Evolutionary conservation across 2,888 invertebrate genomes (phyloP).

Genomic region (Dinocampus coccinellae): DNA sequence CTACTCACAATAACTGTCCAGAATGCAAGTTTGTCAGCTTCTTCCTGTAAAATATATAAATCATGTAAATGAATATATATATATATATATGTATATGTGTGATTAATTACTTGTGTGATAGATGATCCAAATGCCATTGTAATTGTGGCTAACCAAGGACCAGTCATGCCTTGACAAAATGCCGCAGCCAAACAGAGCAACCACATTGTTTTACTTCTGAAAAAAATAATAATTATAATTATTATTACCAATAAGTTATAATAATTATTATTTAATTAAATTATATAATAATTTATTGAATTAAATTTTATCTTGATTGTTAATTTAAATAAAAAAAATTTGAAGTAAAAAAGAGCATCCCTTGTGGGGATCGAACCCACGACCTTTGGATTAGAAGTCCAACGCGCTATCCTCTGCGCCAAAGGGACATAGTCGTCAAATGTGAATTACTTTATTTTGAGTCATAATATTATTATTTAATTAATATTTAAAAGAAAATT

Average conservation of each 20-base stretch:
- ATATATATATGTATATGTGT: neutral
- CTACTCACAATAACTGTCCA: slow-evolving; percentile 60
- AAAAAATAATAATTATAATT: slow-evolving; percentile 20
- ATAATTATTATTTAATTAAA: no score
- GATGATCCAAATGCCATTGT: slow-evolving; percentile 52
- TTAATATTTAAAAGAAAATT: neutral
- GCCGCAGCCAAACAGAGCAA: slow-evolving; percentile 53
- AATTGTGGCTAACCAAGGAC: slow-evolving; percentile 59
- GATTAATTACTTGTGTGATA: slow-evolving; percentile 51
- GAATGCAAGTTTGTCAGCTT: slow-evolving; percentile 58
- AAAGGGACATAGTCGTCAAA: slow-evolving; percentile 58
- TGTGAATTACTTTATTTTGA: neutral
- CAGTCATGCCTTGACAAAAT: slow-evolving; percentile 56
- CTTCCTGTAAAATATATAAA: slow-evolving; percentile 43
- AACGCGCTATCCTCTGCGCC: slow-evolving; percentile 69
- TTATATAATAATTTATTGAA: neutral
- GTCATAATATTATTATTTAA: neutral
- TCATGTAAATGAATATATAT: no score
- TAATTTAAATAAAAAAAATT: neutral
- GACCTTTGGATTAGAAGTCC: slow-evolving; percentile 69
- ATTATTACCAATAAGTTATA: no score
- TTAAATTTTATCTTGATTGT: neutral
- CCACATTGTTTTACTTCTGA: slow-evolving; percentile 56
- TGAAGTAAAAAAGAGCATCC: slow-evolving; percentile 58
- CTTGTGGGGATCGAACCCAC: slow-evolving; percentile 69